Evolutionary conservation across 2,888 invertebrate genomes (phyloP), one percentile per base, ranked within the genome.

Genomic region (Sturmia bella): DNA sequence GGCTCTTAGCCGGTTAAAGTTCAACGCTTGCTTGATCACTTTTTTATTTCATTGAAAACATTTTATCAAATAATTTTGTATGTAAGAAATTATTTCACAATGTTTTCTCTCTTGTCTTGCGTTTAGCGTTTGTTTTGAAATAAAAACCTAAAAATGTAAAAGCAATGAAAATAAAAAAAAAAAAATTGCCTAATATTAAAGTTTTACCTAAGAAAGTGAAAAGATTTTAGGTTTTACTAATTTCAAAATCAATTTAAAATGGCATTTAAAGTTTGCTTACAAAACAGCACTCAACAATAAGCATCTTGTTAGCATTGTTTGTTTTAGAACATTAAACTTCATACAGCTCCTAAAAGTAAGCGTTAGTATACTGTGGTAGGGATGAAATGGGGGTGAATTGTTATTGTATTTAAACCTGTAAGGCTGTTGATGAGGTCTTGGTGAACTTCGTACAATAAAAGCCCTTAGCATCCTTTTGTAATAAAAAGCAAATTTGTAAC

Each of bases 401-500:
- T 37, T 50, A 15, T 61, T 27, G 75, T 54, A 7, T 24, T 57
- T 52, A 24, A 3, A 32, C 32, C 1, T 32, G 24, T 12, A 48
- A 21, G 4, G 12, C 50, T 19, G 7, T 1, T 43, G 19, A 13
- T 15, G n/a, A 19, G 27, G 61, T 6, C 6, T 19, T n/a, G 27
- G 21, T 48, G 13, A 54, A 54, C 54, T 61, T 61, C 13, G 24
- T 57, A 57, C 45, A 68, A 73, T 73, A 74, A 80, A 56, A 73
- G 73, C 69, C 80, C 78, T 83, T 78, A 77, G 70, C 80, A 83
- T 83, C 86, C 85, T 83, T 77, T 80, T 74, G 73, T 68, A 80
- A 80, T 83, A 79, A 85, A 84, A 88, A 87, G 85, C 81, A 83
- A 80, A 83, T 74, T 80, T 76, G 76, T 72, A 73, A 80, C 83